These are phyloP conservation scores for Yponomeuta malinellus DNA, from an alignment of 2,888 invertebrate genomes.

Conservation along the genomic window DNA sequence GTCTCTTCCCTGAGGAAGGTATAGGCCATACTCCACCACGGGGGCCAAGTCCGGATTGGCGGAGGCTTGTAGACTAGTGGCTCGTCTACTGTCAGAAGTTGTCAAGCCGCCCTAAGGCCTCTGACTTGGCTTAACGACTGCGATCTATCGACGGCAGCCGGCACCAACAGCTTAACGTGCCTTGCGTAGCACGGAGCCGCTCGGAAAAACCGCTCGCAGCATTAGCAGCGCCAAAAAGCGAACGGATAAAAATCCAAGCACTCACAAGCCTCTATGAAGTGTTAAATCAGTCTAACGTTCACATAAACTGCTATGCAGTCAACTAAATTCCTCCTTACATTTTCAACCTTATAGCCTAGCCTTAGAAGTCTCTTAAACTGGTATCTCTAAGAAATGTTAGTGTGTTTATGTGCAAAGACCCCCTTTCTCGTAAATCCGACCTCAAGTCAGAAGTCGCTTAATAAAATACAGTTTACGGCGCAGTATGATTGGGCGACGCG, in stretches of 20 bases:
- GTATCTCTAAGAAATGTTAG: not conserved
- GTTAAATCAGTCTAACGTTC: not conserved
- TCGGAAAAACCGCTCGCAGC: too few relatives aligned
- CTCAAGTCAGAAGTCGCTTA: constrained; percentile 2
- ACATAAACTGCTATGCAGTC: not conserved
- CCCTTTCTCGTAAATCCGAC: not conserved
- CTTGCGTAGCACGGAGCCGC: too few relatives aligned
- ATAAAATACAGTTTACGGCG: not conserved
- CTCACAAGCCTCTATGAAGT: not conserved
- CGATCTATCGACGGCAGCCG: too few relatives aligned
- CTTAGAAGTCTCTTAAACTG: not conserved
- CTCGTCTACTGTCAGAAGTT: too few relatives aligned
- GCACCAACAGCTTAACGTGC: too few relatives aligned
- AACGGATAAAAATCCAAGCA: not conserved
- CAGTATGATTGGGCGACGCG: not conserved
- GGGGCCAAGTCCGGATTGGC: too few relatives aligned
- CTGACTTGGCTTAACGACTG: too few relatives aligned
- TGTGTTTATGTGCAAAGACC: not conserved
- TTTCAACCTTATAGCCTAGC: not conserved
- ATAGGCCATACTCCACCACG: too few relatives aligned
- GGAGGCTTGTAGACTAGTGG: too few relatives aligned
- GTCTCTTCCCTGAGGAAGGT: too few relatives aligned
- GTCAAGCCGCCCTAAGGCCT: too few relatives aligned
- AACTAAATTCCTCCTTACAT: not conserved
- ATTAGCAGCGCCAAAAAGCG: too few relatives aligned